Base-by-base conservation (phyloP, 2,888 invertebrate species). In the Odontomyia ornata region DNA sequence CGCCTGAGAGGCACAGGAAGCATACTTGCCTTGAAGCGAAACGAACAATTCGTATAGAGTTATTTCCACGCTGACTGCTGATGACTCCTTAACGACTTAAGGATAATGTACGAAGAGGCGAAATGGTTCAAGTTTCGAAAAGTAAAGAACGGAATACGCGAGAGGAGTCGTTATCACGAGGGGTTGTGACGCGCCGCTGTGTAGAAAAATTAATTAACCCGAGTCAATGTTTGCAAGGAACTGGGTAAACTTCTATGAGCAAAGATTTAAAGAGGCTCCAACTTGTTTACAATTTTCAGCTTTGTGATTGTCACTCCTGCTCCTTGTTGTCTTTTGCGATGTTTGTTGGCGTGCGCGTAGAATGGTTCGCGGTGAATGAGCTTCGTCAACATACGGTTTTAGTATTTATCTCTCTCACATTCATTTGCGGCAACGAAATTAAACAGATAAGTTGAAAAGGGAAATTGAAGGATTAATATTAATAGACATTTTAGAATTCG, bases 191-290 rank as follows among this genome's bases (percentile, higher is more conserved):
- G 9, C 5, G 60, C n/a, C 25, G 25, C 60, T 18, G 21, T 43
- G 21, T 46, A 21, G 73, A 60, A 57, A 73, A 60, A 60, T 60
- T 73, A 73, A 73, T 73, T 73, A 73, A 73, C 73, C 43, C 28
- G 60, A 73, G 73, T 57, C 57, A 73, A 73, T 73, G 73, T 73
- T 73, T 57, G 36, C 28, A 57, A 36, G 60, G 73, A 28, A 43
- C 36, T 73, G 43, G 30, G 60, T 43, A 57, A 73, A 60, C 36
- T 4, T 56, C 36, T 57, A 23, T 73, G 27, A 71, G 73, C 36
- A 73, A 73, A 73, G 60, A 60, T 73, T 73, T 73, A 36, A 73
- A 23, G 36, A 73, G 30, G 21, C 73, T 52, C 60, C n/a, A 73
- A 73, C 60, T 60, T 73, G 73, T 73, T 73, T 60, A 25, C 36